Conservation (phyloP, 2,113 vertebrate species). For the Ageneiosus marmoratus region DNA sequence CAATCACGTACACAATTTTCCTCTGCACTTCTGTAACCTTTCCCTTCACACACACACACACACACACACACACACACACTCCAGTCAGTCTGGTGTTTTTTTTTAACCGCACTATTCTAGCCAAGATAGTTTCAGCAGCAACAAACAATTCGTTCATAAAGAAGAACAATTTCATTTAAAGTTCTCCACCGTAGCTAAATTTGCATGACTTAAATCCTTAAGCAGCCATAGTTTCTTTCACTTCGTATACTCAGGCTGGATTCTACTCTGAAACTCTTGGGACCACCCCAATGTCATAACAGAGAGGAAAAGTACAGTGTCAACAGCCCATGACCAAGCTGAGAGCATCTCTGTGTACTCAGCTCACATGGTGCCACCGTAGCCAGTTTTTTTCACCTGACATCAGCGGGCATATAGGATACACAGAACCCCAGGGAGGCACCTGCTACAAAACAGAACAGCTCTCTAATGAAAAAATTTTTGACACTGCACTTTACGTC, state of each 20-base stretch:
- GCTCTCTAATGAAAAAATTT: conserved; percentile 1
- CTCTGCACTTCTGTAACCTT: neutral
- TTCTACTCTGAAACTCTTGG: neutral
- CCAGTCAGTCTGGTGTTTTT: neutral
- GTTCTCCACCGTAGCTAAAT: neutral
- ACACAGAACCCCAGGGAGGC: conserved; percentile 46
- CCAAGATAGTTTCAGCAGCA: neutral
- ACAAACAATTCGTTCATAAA: neutral
- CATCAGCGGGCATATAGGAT: conserved; percentile 47
- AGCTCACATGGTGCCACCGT: conserved; percentile 20
- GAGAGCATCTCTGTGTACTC: neutral
- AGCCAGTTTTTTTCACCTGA: conserved; percentile 37
- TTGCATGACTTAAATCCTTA: neutral
- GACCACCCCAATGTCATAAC: neutral
- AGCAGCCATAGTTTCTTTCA: neutral
- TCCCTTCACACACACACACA: neutral
- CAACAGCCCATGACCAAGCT: neutral
- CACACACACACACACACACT: neutral
- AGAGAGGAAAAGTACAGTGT: conserved; percentile 1
- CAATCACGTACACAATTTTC: conserved; percentile 17
- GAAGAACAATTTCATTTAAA: neutral
- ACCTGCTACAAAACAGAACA: conserved; percentile 37
- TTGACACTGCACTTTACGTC: conserved; percentile 15
- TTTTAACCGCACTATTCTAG: neutral
- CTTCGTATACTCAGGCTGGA: neutral